Evolutionary conservation across 1,140 invertebrate genomes (phyloP).

Genomic region (Microplitis mediator): DNA sequence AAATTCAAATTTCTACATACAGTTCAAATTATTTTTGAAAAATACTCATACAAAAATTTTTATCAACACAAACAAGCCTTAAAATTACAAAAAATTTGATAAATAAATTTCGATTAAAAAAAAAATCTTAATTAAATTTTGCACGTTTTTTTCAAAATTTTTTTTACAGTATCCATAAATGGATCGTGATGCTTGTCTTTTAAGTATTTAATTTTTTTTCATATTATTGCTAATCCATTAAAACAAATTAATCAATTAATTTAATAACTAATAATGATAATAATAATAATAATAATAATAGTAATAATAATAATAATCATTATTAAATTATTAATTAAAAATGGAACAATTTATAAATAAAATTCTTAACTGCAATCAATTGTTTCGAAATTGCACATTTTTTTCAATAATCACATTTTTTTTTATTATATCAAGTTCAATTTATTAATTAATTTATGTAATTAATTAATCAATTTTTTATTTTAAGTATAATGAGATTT

Average conservation of each 20-base stretch:
- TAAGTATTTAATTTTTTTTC: conserved; percentile 1
- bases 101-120: too few species aligned
- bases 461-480: conserved; percentile 6
- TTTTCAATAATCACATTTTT: background rate
- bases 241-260: background rate
- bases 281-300: too few species aligned
- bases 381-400: conserved; percentile 29
- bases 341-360: background rate
- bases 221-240: background rate
- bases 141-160: conserved; percentile 11
- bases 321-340: background rate
- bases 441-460: background rate
- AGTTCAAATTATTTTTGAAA: too few species aligned
- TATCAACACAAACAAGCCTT: too few species aligned
- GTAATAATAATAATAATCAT: background rate
- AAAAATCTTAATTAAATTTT: conserved; percentile 14
- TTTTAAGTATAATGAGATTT: conserved; percentile 19
- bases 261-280: background rate
- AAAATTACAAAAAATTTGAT: too few species aligned
- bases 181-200: conserved; percentile 30
- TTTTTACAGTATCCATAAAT: conserved; percentile 31
- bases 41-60: too few species aligned
- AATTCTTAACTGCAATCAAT: conserved; percentile 21
- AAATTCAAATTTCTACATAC: too few species aligned
- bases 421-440: background rate